These are phyloP conservation scores for Callyntrura sp. DNA, from an alignment of 2,888 invertebrate genomes.

Conservation along the genomic window DNA sequence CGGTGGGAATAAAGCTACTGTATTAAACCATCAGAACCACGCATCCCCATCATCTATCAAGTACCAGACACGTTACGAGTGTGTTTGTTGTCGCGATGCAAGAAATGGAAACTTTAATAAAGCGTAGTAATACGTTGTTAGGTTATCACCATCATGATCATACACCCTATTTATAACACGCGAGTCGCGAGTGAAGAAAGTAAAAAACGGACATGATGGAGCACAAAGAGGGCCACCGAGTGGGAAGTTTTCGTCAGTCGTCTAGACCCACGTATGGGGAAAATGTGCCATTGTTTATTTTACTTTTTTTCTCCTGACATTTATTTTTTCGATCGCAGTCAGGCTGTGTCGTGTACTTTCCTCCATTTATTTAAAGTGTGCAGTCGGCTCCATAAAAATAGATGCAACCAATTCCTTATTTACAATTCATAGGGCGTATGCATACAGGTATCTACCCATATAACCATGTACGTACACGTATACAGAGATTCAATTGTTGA, in stretches of 20 bases:
- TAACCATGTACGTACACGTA: neutral
- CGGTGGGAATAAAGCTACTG: neutral
- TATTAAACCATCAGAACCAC: neutral
- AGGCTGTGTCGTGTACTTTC: too few species aligned
- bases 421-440: neutral
- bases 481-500: neutral
- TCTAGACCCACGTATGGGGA: neutral
- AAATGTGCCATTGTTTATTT: too few species aligned
- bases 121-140: neutral
- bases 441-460: neutral
- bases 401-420: too few species aligned
- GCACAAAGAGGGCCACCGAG: neutral
- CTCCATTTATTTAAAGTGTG: too few species aligned
- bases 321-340: too few species aligned
- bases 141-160: neutral
- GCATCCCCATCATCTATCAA: constrained; percentile 14
- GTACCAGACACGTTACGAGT: neutral
- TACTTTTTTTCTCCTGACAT: too few species aligned
- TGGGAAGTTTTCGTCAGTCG: neutral
- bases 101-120: constrained; percentile 12
- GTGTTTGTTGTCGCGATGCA: neutral
- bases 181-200: constrained; percentile 10
- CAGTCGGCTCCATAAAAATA: too few species aligned
- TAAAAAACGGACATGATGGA: constrained; percentile 34
- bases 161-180: too few species aligned